A percentile compares a stretch with the other conserved stretches of the same genome.
Evolutionary conservation across 2,113 vertebrate species (phyloP).

Genomic region (Nesospiza acunhae): DNA sequence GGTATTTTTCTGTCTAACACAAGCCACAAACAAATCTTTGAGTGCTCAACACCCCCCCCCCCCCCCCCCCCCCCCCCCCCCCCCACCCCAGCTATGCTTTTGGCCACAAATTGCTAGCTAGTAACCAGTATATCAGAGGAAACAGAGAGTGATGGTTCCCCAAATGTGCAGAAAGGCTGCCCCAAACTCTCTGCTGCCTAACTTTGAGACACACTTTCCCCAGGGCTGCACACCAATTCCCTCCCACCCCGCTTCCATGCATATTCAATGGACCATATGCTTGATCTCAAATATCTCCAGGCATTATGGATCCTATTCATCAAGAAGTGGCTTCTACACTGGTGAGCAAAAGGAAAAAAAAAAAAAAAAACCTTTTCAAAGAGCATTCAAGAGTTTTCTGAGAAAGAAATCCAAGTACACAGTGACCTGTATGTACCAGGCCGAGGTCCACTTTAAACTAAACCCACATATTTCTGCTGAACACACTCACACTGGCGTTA

Average conservation of each 20-base stretch:
- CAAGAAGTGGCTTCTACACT: slow-evolving; percentile 43
- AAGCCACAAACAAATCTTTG: neutral
- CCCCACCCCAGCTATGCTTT: neutral
- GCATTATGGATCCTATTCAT: slow-evolving; percentile 59
- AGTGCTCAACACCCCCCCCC: neutral
- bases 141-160: neutral
- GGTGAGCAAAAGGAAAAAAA: neutral
- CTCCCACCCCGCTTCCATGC: neutral
- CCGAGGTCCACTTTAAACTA: neutral
- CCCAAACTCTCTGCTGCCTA: neutral
- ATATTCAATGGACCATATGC: slow-evolving; percentile 64
- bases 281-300: slow-evolving; percentile 47
- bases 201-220: neutral
- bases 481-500: neutral
- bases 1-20: neutral
- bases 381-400: slow-evolving; percentile 10
- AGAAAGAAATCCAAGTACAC: slow-evolving; percentile 8
- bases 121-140: neutral
- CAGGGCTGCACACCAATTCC: neutral
- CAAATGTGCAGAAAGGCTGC: neutral
- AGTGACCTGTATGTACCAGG: neutral
- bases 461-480: neutral
- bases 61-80: rapidly evolving
- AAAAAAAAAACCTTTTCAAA: neutral
- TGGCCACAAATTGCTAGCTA: neutral